Evolutionary conservation across 1,140 invertebrate species (phyloP).

Genomic region (Bombus superbus): DNA sequence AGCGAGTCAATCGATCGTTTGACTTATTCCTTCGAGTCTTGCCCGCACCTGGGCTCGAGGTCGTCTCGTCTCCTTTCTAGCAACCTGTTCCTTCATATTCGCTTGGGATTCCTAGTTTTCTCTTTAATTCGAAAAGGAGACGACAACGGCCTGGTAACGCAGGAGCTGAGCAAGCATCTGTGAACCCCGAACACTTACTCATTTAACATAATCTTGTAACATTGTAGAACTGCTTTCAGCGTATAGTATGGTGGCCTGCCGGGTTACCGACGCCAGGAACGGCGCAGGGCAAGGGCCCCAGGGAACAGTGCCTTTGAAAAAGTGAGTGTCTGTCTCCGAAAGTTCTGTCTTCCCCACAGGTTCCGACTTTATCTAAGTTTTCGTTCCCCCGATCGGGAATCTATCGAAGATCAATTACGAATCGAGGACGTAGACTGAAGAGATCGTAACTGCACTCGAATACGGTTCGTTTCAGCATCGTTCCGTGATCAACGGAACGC

Average conservation of each 20-base stretch:
- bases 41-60: constrained; percentile 67
- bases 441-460: constrained; percentile 62
- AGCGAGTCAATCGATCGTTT: constrained; percentile 19
- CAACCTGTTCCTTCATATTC: background rate
- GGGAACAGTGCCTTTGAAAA: constrained; percentile 99
- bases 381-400: background rate
- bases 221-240: constrained; percentile 89
- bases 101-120: background rate
- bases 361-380: constrained; percentile 43
- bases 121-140: background rate
- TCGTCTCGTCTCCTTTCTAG: constrained; percentile 17
- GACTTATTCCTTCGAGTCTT: constrained; percentile 51
- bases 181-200: constrained; percentile 47
- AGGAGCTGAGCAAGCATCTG: constrained; percentile 68
- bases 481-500: background rate
- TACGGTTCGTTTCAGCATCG: background rate
- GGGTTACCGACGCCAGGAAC: constrained; percentile 95
- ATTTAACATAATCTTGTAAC: constrained; percentile 77
- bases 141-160: constrained; percentile 56
- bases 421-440: constrained; percentile 56
- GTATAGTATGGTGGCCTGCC: constrained; percentile 98
- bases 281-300: constrained; percentile 91
- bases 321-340: constrained; percentile 87
- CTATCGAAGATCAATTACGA: constrained; percentile 20
- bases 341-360: constrained; percentile 33